A percentile compares a stretch with the other conserved stretches of the same genome.
Evolutionary conservation across 2,888 invertebrate genomes (phyloP).

Genomic region (Pseudococcus jackbeardsleyi): DNA sequence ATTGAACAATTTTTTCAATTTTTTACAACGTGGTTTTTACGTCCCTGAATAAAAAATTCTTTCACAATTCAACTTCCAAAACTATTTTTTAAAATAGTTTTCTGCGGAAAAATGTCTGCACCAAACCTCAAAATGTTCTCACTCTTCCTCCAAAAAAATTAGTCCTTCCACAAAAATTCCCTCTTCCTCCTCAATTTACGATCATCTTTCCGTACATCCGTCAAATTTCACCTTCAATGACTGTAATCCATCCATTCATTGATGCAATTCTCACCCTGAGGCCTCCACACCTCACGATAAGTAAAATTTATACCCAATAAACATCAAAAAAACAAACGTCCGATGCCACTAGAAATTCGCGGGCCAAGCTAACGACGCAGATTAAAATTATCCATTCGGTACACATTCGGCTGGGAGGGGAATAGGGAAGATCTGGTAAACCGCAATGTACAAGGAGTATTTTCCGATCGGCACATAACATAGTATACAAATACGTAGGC

Average conservation of each 20-base stretch:
- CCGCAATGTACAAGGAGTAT: not conserved
- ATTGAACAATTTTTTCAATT: no score
- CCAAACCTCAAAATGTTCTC: no score
- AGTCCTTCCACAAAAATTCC: no score
- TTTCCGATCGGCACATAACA: not conserved
- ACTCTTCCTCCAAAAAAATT: no score
- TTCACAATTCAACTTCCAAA: no score
- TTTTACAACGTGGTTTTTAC: no score
- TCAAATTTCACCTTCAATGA: no score
- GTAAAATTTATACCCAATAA: not conserved
- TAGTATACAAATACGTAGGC: constrained; percentile 3
- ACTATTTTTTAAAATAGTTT: no score
- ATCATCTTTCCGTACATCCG: no score
- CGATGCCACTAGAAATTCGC: not conserved
- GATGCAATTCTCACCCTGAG: not conserved
- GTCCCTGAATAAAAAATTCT: no score
- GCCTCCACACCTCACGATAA: not conserved
- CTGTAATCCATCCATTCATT: not conserved
- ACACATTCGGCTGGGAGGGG: not conserved
- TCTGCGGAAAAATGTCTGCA: no score
- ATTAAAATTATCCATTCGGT: not conserved
- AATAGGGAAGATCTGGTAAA: not conserved
- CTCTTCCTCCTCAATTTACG: no score
- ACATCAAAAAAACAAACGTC: not conserved
- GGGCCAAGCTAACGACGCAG: not conserved